Evolutionary conservation across 1,140 invertebrate genomes (phyloP).

Genomic region (Drosophila orosa): DNA sequence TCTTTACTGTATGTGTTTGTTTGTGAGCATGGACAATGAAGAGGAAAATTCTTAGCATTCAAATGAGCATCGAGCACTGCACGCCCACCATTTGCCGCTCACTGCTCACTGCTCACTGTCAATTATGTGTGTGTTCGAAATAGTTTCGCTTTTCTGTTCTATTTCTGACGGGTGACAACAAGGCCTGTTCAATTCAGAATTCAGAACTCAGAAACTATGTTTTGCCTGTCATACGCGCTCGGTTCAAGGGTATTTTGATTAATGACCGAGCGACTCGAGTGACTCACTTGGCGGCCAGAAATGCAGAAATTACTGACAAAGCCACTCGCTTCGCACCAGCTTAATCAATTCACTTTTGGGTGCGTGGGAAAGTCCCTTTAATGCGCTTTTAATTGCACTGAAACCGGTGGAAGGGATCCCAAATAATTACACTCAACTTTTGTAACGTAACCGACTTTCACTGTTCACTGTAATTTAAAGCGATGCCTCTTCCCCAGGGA

Average conservation of each 20-base stretch:
- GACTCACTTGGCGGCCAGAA: conserved; percentile 45
- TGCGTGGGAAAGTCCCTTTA: conserved; percentile 72
- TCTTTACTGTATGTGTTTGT: conserved; percentile 51
- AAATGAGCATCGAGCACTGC: conserved; percentile 65
- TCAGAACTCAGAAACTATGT: conserved; percentile 39
- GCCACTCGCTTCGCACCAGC: conserved; percentile 7
- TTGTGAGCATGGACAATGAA: conserved; percentile 27
- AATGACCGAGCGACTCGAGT: conserved; percentile 52
- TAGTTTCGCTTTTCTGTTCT: conserved; percentile 59
- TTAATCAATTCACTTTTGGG: conserved; percentile 16
- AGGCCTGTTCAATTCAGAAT: conserved; percentile 43
- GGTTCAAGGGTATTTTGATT: conserved; percentile 77
- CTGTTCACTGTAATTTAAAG: conserved; percentile 35
- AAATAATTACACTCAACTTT: conserved; percentile 41
- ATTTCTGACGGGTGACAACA: conserved; percentile 68
- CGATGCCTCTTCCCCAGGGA: conserved; percentile 50
- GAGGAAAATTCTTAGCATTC: conserved; percentile 58
- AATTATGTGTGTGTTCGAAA: conserved; percentile 36
- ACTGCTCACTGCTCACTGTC: conserved; percentile 22
- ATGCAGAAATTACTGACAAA: conserved; percentile 5
- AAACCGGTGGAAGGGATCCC: background rate
- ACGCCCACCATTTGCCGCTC: conserved; percentile 50
- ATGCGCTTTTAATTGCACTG: conserved; percentile 74
- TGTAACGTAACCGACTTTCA: conserved; percentile 6
- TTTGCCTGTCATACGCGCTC: conserved; percentile 60